These are phyloP conservation scores for Hyperoplus lanceolatus DNA, from an alignment of 2,797 vertebrate species.

Conservation along the genomic window DNA sequence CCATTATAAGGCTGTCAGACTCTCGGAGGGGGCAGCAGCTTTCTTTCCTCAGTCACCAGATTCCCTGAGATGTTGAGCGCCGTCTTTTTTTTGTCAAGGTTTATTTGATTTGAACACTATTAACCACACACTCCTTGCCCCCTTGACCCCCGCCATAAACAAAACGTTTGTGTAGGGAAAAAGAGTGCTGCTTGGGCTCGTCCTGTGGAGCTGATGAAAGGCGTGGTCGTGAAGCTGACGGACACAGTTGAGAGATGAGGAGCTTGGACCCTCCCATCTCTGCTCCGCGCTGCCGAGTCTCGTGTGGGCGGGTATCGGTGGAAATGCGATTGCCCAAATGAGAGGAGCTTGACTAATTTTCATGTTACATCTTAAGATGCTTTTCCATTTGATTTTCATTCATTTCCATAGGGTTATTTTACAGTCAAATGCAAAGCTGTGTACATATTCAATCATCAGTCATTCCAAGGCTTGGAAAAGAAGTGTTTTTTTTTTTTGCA, in stretches of 20 bases:
- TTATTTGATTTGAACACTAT: slow-evolving; percentile 75
- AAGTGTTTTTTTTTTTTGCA: slow-evolving; percentile 75
- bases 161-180: slow-evolving; percentile 39
- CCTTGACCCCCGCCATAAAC: not conserved
- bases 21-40: slow-evolving; percentile 83
- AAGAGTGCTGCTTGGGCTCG: slow-evolving; percentile 50
- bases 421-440: slow-evolving; percentile 87
- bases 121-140: slow-evolving; percentile 38
- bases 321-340: slow-evolving; percentile 74
- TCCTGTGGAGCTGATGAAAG: slow-evolving; percentile 50
- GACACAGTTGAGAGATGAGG: slow-evolving; percentile 31
- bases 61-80: slow-evolving; percentile 99
- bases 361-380: slow-evolving; percentile 68
- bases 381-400: slow-evolving; percentile 75
- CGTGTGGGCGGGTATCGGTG: slow-evolving; percentile 58
- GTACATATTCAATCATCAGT: slow-evolving; percentile 83
- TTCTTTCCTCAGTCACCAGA: slow-evolving; percentile 91
- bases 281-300: slow-evolving; percentile 59
- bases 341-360: slow-evolving; percentile 71
- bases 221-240: slow-evolving; percentile 62
- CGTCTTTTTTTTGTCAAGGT: slow-evolving; percentile 83
- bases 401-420: slow-evolving; percentile 75
- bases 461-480: slow-evolving; percentile 86
- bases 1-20: slow-evolving; percentile 83
- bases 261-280: slow-evolving; percentile 28